Evolutionary conservation across 2,888 invertebrate genomes (phyloP), one percentile per base, ranked within the genome.

Genomic region (Abrostola triplasia): DNA sequence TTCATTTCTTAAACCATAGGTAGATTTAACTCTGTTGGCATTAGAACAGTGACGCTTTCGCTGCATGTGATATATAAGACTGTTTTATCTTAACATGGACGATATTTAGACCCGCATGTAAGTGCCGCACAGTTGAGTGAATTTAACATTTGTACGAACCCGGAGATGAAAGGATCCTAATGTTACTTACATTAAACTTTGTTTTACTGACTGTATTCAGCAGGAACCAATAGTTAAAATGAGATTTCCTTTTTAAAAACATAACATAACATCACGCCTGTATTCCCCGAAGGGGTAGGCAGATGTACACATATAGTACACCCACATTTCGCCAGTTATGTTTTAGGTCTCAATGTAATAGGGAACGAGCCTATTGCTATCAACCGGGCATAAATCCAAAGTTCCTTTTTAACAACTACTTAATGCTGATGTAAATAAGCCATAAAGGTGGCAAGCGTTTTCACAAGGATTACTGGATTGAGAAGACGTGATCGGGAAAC

Each of bases 381-480:
- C n/a, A n/a, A n/a, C n/a, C n/a, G n/a, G n/a, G n/a, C n/a, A n/a
- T n/a, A n/a, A n/a, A n/a, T n/a, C n/a, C n/a, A n/a, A n/a, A n/a
- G n/a, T 48, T 24, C 7, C 24, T 35, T 35, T 35, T 49, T 36
- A n/a, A 11, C 36, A 36, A 8, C 49, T 36, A 7, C 5, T 47
- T 6, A 11, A 36, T 36, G 13, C 24, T 47, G 11, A 24, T 49
- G 49, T 49, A 11, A 11, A 49, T 49, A n/a, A 58, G 50, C 41
- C 36, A 55, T 13, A 51, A 58, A 54, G 54, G 58, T 55, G 56
- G 36, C 13, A 13, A 60, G 47, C 54, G n/a, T 48, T 44, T 42
- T 64, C 36, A 54, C 51, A 59, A 58, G 61, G 54, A 64, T 64
- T 55, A 58, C 68, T 68, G 60, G 51, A 61, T 61, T 42, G 36